A percentile compares a stretch with the other conserved stretches of the same genome.
phyloP scores from a whole-genome alignment of 2,113 vertebrate genomes.

The Chitala chitala region DNA sequence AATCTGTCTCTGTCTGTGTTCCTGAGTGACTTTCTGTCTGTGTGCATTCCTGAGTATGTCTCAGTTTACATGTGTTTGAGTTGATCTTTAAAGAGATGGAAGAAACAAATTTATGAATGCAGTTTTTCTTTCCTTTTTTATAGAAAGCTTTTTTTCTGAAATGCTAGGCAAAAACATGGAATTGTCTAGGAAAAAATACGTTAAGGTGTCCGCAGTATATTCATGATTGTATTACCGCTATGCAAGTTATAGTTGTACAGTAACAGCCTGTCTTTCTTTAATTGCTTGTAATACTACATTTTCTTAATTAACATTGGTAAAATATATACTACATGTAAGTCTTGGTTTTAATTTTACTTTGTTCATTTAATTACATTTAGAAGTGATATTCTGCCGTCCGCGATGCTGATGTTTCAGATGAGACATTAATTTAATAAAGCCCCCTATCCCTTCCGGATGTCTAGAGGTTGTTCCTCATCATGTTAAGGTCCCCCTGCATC shows the following conservation, averaged over 20 bases:
- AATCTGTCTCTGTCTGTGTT: no score
- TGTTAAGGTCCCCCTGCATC: not conserved
- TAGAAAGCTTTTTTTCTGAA: conserved; percentile 16
- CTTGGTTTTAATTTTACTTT: not conserved
- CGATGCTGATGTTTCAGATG: not conserved
- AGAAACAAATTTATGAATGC: conserved; percentile 16
- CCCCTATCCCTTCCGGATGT: not conserved
- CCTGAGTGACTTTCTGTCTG: no score
- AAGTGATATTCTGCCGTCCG: not conserved
- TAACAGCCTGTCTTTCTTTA: not conserved
- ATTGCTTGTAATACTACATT: not conserved
- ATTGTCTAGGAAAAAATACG: not conserved
- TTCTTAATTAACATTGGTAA: not conserved
- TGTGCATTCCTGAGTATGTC: no score
- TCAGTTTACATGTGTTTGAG: no score
- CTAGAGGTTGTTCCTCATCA: conserved; percentile 13
- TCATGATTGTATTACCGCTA: not conserved
- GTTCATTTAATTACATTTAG: conserved; percentile 12
- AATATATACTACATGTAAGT: not conserved
- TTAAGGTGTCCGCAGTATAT: not conserved
- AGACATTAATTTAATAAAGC: conserved; percentile 17
- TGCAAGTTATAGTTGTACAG: not conserved
- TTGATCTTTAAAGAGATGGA: no score
- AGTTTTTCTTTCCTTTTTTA: conserved; percentile 17
- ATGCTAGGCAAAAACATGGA: not conserved